A percentile compares a stretch with the other conserved stretches of the same genome.
phyloP scores from a whole-genome alignment of 2,888 invertebrate species.

The Tachystola acroxantha region DNA sequence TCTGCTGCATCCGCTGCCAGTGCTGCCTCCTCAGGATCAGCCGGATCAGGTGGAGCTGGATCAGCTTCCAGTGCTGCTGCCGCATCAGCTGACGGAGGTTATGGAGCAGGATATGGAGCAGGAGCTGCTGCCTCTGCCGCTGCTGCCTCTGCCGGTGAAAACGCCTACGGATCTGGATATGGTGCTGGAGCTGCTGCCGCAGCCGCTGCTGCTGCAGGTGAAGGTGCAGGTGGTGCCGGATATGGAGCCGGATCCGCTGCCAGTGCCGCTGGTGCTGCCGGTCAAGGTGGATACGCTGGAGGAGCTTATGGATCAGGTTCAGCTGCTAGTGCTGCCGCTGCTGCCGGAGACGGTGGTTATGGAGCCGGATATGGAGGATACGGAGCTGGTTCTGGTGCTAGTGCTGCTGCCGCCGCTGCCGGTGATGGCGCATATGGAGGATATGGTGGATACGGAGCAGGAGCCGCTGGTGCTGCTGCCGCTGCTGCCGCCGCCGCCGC shows the following conservation, averaged over 20 bases:
- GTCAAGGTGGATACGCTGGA: constrained; percentile 5
- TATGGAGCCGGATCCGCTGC: constrained; percentile 3
- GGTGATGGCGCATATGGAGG: too few species aligned
- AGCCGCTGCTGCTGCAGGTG: too few species aligned
- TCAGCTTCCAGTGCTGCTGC: background rate
- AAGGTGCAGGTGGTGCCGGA: too few species aligned
- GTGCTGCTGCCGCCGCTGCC: constrained; percentile 2
- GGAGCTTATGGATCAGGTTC: background rate
- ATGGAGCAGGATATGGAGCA: constrained; percentile 2
- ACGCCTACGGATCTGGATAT: constrained; percentile 1
- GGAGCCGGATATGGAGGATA: constrained; percentile 6
- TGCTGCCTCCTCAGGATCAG: background rate
- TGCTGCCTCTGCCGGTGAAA: background rate
- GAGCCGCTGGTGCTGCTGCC: too few species aligned
- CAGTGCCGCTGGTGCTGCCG: constrained; percentile 5
- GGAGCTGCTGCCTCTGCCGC: too few species aligned
- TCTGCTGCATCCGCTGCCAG: background rate
- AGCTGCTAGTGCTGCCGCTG: constrained; percentile 2
- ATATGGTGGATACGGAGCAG: constrained; percentile 3
- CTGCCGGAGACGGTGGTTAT: constrained; percentile 1
- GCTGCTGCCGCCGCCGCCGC: too few species aligned
- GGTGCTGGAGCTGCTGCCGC: too few species aligned
- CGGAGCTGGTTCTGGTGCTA: background rate
- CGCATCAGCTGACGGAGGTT: too few species aligned
- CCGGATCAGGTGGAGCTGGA: background rate